Conservation (phyloP, 2,888 invertebrate genomes). For the Drosophila nr. medialis region DNA sequence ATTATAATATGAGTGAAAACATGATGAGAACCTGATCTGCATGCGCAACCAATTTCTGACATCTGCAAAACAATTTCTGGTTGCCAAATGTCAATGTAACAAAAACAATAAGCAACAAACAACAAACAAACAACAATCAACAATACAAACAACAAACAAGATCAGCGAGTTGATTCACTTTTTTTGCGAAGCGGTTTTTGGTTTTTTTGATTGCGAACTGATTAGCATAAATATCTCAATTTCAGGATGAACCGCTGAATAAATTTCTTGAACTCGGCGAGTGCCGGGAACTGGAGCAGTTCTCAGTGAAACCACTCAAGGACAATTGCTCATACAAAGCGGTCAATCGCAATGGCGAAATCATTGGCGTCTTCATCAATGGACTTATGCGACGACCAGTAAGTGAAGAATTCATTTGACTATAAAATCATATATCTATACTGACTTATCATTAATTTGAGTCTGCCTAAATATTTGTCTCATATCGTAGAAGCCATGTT, state of each 20-base stretch:
- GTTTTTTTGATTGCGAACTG: not conserved
- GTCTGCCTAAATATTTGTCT: not conserved
- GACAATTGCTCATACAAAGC: conserved; percentile 87
- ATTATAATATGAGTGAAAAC: not conserved
- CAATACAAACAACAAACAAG: not conserved
- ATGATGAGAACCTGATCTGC: conserved; percentile 12
- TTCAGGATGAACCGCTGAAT: conserved; percentile 84
- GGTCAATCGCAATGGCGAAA: conserved; percentile 85
- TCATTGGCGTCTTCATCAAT: conserved; percentile 86
- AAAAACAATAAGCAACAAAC: not conserved
- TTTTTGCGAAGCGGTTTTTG: conserved; percentile 7
- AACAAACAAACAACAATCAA: not conserved
- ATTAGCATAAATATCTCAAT: conserved; percentile 8
- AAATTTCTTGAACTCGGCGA: conserved; percentile 83
- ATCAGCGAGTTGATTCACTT: not conserved
- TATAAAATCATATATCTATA: not conserved
- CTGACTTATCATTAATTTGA: not conserved
- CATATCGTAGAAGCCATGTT: not conserved
- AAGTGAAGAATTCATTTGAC: conserved; percentile 39
- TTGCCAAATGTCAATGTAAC: not conserved
- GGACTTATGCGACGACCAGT: conserved; percentile 84
- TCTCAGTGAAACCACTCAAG: conserved; percentile 85
- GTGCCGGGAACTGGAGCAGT: conserved; percentile 86
- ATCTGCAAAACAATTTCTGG: not conserved
- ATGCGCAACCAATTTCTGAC: not conserved